phyloP scores from a whole-genome alignment of 2,113 vertebrate species.

The Prunella himalayana region DNA sequence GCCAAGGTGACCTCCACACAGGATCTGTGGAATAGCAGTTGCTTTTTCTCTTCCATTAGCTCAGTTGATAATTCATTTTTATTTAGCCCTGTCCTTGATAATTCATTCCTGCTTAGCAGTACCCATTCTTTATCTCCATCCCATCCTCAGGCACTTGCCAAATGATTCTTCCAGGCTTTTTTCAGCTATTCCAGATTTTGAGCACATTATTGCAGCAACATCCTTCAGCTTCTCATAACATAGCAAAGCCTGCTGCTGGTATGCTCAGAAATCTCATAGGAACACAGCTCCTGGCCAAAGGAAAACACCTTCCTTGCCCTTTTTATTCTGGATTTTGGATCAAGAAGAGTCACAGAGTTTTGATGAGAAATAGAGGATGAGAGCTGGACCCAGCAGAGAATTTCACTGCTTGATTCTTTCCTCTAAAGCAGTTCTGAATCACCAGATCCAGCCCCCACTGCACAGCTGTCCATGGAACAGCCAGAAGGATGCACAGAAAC shows the following conservation, averaged over 20 bases:
- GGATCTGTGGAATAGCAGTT: not conserved
- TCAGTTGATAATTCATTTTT: constrained; percentile 43
- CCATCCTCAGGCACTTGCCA: not conserved
- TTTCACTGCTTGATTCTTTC: not conserved
- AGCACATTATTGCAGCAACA: not conserved
- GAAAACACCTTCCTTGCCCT: not conserved
- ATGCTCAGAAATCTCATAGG: fast-evolving
- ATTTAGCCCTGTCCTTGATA: constrained; percentile 22
- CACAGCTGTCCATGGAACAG: not conserved
- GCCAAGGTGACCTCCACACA: constrained; percentile 46
- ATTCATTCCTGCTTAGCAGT: constrained; percentile 8
- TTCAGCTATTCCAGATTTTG: not conserved
- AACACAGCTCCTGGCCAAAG: not conserved
- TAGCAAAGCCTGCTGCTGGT: not conserved
- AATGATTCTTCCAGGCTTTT: constrained; percentile 1
- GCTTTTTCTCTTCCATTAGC: constrained; percentile 18
- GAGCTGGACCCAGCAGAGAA: not conserved
- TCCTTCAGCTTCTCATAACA: not conserved
- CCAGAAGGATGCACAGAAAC: not conserved
- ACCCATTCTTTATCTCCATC: constrained; percentile 9
- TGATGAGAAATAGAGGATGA: not conserved
- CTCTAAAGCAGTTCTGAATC: not conserved
- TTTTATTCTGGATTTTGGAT: not conserved
- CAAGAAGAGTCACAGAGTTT: not conserved
- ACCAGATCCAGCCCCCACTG: not conserved